Conservation (phyloP, 2,888 invertebrate genomes). For the Aproaerema taeniolella region DNA sequence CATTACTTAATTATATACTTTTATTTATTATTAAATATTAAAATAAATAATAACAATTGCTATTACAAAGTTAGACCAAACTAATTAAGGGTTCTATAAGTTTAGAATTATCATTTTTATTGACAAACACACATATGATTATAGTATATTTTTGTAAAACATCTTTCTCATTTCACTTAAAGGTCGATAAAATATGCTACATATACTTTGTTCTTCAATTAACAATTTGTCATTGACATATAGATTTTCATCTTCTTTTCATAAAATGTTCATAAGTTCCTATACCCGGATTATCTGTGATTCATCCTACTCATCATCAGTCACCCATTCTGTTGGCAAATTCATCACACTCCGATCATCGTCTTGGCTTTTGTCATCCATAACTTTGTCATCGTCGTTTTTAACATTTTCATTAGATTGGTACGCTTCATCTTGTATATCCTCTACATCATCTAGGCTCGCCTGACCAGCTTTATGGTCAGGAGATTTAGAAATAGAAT, state of each 20-base stretch:
- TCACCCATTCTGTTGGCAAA: constrained; percentile 3
- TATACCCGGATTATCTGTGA: no score
- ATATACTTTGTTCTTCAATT: no score
- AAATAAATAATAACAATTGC: background rate
- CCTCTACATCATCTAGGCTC: constrained; percentile 66
- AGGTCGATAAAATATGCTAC: no score
- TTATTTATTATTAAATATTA: background rate
- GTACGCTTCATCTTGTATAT: constrained; percentile 49
- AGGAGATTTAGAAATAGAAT: constrained; percentile 15
- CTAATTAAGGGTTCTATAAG: no score
- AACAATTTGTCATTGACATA: no score
- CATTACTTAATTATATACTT: background rate
- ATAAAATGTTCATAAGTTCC: no score
- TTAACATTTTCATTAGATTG: background rate
- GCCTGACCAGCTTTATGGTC: constrained; percentile 50
- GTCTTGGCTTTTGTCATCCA: background rate
- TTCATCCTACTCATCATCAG: constrained; percentile 3
- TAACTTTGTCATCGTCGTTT: background rate
- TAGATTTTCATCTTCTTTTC: no score
- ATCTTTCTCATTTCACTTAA: no score
- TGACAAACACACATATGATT: no score
- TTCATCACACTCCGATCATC: background rate
- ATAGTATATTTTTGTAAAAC: no score
- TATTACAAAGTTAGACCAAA: background rate
- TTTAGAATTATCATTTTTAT: no score